These are phyloP conservation scores for Campylorhamphus procurvoides DNA, from an alignment of 2,113 vertebrate species.

Conservation along the genomic window DNA sequence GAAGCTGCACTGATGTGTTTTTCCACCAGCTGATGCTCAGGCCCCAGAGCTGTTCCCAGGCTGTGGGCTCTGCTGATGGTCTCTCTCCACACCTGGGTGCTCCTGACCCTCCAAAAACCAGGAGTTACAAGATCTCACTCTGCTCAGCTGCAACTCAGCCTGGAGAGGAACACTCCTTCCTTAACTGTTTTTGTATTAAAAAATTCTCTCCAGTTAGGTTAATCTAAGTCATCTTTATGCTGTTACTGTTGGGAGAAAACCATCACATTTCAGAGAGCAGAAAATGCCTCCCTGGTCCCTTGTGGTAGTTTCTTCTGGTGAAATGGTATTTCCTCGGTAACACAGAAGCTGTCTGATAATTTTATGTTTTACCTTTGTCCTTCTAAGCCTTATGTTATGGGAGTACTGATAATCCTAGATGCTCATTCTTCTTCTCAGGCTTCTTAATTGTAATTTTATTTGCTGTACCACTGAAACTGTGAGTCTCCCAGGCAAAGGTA, in stretches of 20 bases:
- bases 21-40: not conserved
- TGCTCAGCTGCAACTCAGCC: not conserved
- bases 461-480: not conserved
- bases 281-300: rapidly evolving
- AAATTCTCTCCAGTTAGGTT: not conserved
- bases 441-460: not conserved
- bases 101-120: not conserved
- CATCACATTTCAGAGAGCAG: rapidly evolving
- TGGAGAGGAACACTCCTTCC: not conserved
- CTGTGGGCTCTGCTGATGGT: not conserved
- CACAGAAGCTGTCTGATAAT: not conserved
- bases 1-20: not conserved
- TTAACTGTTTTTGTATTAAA: not conserved
- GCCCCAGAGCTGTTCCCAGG: not conserved
- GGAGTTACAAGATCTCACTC: not conserved
- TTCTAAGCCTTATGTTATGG: not conserved
- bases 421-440: not conserved
- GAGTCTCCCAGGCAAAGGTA: not conserved
- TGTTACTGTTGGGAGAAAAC: not conserved
- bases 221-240: not conserved
- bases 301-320: not conserved
- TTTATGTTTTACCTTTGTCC: not conserved
- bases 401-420: not conserved
- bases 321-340: not conserved
- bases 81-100: not conserved